A percentile compares a stretch with the other conserved stretches of the same genome.
phyloP scores from a whole-genome alignment of 1,140 invertebrate genomes.

The Drosophila guanche region DNA sequence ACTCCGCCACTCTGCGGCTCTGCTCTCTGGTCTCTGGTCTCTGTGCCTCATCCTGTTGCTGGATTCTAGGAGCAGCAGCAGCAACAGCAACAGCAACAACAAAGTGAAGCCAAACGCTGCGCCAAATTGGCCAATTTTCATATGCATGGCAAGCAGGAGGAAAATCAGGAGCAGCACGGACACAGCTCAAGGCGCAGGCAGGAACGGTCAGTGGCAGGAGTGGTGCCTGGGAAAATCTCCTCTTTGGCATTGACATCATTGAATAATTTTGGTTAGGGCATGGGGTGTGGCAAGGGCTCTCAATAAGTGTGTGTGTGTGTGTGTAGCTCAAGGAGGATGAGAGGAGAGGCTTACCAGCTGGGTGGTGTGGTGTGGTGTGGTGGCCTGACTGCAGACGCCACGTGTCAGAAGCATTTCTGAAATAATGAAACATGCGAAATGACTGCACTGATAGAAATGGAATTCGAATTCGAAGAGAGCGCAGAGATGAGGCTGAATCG shows the following conservation, averaged over 20 bases:
- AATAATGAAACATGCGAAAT: constrained; percentile 60
- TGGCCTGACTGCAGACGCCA: constrained; percentile 36
- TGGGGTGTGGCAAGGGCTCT: background rate
- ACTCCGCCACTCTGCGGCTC: too few relatives aligned
- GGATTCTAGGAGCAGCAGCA: constrained; percentile 5
- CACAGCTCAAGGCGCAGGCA: constrained; percentile 35
- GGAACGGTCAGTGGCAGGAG: constrained; percentile 12
- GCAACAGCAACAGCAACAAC: constrained; percentile 25
- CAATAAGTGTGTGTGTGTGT: constrained; percentile 13
- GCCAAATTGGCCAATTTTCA: constrained; percentile 76
- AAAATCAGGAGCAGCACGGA: background rate
- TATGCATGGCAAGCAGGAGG: constrained; percentile 59
- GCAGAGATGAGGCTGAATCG: too few relatives aligned
- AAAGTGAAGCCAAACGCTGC: constrained; percentile 61
- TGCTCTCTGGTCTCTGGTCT: too few relatives aligned
- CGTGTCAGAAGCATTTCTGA: constrained; percentile 58
- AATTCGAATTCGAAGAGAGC: background rate
- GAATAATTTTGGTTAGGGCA: constrained; percentile 38
- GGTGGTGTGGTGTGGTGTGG: background rate
- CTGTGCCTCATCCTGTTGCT: constrained; percentile 3
- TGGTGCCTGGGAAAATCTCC: constrained; percentile 17
- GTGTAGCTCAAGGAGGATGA: too few relatives aligned
- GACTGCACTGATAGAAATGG: constrained; percentile 20
- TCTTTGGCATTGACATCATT: constrained; percentile 69
- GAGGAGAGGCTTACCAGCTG: too few relatives aligned